These are phyloP conservation scores for Kradibia gibbosae DNA, from an alignment of 1,140 invertebrate species.

Conservation along the genomic window DNA sequence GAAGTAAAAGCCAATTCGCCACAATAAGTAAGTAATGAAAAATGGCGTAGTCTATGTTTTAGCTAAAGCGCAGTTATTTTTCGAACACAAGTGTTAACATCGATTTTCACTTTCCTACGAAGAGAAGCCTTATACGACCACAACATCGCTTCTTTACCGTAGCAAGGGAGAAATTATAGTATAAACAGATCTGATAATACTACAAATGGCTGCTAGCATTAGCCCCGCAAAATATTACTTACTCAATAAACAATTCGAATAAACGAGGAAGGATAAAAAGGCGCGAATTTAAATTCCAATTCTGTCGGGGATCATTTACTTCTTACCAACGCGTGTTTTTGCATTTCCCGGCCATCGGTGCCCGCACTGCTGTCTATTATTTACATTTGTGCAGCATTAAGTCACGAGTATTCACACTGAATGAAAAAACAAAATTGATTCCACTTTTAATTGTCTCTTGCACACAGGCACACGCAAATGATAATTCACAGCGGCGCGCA, in stretches of 20 bases:
- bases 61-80: neutral
- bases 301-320: neutral
- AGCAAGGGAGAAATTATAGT: neutral
- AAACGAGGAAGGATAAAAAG: neutral
- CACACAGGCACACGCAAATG: constrained; percentile 34
- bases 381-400: neutral
- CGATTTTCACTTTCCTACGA: neutral
- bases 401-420: neutral
- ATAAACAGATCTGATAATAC: neutral
- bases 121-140: neutral
- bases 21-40: neutral
- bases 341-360: neutral
- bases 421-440: neutral
- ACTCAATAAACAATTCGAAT: constrained; percentile 1
- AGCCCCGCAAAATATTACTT: neutral
- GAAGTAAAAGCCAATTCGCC: neutral
- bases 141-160: neutral
- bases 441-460: constrained; percentile 32
- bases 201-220: neutral
- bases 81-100: neutral
- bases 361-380: neutral
- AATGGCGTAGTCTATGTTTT: neutral
- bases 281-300: neutral
- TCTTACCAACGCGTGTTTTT: neutral
- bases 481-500: constrained; percentile 45